A percentile compares a stretch with the other conserved stretches of the same genome.
phyloP scores from a whole-genome alignment of 2,113 vertebrate genomes.

The Pseudopodoces humilis region DNA sequence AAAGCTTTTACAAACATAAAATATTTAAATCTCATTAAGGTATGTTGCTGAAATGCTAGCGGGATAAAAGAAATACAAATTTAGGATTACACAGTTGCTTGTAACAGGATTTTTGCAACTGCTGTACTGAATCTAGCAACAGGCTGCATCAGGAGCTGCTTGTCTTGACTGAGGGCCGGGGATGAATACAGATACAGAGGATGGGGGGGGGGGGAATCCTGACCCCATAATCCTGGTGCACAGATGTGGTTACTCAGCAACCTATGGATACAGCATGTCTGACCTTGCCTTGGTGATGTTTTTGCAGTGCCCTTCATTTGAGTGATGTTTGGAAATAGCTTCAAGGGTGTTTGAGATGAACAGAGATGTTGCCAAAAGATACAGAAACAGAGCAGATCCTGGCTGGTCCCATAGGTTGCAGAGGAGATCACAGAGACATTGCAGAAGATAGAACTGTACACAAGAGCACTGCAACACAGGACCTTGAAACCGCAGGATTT shows the following conservation, averaged over 20 bases:
- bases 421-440: neutral
- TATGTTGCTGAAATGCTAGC: neutral
- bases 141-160: neutral
- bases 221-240: neutral
- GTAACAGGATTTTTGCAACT: neutral
- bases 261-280: neutral
- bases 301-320: neutral
- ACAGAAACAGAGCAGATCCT: neutral
- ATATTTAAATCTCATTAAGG: constrained; percentile 50
- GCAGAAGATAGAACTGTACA: neutral
- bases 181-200: neutral
- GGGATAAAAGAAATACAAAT: neutral
- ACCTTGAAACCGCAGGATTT: neutral
- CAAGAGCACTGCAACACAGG: neutral
- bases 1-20: constrained; percentile 56
- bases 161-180: neutral
- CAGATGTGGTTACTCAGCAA: neutral
- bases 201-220: neutral
- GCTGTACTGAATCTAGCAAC: neutral
- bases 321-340: neutral
- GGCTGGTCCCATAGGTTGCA: neutral
- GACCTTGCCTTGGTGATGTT: neutral
- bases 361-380: neutral
- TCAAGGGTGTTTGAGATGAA: neutral
- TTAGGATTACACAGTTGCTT: neutral